phyloP scores from a whole-genome alignment of 2,113 vertebrate species.

The Etia nguti region DNA sequence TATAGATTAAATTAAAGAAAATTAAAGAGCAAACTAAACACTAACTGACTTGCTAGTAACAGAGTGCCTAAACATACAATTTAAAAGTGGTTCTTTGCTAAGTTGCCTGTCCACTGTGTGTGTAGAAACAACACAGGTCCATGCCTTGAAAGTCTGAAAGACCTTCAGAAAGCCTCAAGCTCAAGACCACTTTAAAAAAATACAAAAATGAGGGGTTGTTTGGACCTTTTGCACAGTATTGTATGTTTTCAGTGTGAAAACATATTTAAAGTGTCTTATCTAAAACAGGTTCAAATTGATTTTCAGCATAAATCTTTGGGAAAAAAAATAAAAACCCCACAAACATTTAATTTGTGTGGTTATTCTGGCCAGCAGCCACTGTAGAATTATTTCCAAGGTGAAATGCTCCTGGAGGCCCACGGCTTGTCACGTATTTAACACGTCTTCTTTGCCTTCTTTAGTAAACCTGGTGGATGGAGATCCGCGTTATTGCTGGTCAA shows the following conservation, averaged over 20 bases:
- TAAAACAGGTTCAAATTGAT: not conserved
- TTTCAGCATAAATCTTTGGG: not conserved
- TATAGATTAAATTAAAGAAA: not conserved
- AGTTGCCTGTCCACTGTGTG: not conserved
- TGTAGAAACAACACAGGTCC: not conserved
- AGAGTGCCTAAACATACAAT: not conserved
- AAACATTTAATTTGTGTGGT: not conserved
- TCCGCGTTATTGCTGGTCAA: conserved; percentile 45
- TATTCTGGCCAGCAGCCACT: not conserved
- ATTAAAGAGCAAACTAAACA: not conserved
- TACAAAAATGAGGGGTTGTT: not conserved
- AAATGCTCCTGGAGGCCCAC: not conserved
- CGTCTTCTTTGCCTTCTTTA: conserved; percentile 10
- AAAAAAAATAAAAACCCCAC: not conserved
- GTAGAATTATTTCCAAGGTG: not conserved
- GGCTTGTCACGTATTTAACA: conserved; percentile 25
- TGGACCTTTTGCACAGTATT: not conserved
- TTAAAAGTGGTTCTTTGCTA: not conserved
- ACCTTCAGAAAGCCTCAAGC: not conserved
- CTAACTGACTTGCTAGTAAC: not conserved
- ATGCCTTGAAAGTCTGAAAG: not conserved
- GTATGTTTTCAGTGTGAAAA: not conserved
- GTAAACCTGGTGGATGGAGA: conserved; percentile 36
- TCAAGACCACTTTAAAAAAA: not conserved
- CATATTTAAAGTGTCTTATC: not conserved